phyloP scores from a whole-genome alignment of 2,113 vertebrate species.

The Peromyscus leucopus region DNA sequence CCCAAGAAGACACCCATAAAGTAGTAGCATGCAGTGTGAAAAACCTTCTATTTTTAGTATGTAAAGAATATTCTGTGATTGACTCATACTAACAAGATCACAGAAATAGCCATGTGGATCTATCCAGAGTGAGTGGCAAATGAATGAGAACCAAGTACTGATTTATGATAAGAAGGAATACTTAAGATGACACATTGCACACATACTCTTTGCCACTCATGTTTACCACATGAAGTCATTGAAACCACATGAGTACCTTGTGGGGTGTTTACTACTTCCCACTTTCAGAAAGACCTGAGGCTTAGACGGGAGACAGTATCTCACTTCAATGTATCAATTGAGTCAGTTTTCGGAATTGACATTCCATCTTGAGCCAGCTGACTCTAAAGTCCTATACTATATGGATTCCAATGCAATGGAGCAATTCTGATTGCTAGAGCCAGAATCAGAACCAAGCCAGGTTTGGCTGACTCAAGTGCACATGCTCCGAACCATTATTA shows the following conservation, averaged over 20 bases:
- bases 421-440: neutral
- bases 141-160: neutral
- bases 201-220: neutral
- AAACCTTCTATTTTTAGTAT: constrained; percentile 16
- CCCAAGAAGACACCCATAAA: neutral
- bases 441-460: constrained; percentile 17
- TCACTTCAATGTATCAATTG: constrained; percentile 23
- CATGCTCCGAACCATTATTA: neutral
- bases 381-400: constrained; percentile 33
- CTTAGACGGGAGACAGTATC: neutral
- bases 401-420: constrained; percentile 1
- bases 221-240: neutral
- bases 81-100: constrained; percentile 54
- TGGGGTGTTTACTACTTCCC: constrained; percentile 45
- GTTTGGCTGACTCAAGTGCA: neutral
- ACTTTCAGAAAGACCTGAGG: neutral
- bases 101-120: constrained; percentile 42
- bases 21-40: neutral
- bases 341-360: constrained; percentile 18
- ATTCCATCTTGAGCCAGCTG: constrained; percentile 28
- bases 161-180: constrained; percentile 38
- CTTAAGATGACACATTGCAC: neutral
- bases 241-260: neutral
- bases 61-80: constrained; percentile 22
- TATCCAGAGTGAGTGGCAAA: neutral